Evolutionary conservation across 2,113 vertebrate genomes (phyloP).

Genomic region (Amblyornis subalaris): DNA sequence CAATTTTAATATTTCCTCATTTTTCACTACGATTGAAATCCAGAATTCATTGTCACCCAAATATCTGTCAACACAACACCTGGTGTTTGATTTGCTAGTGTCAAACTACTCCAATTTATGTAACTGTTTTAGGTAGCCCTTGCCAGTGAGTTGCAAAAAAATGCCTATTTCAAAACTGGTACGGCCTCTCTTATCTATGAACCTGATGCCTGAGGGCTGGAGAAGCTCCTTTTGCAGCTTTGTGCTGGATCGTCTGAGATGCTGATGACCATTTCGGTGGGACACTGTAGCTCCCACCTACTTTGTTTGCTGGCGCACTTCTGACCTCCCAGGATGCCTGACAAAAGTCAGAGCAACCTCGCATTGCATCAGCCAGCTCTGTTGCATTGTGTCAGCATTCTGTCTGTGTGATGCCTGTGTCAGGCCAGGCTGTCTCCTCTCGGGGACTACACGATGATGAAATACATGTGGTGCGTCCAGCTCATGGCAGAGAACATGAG

Average conservation of each 20-base stretch:
- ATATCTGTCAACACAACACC: background rate
- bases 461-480: background rate
- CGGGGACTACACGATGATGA: background rate
- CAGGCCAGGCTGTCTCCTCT: background rate
- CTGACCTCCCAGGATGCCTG: background rate
- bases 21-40: background rate
- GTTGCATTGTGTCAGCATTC: background rate
- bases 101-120: background rate
- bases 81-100: background rate
- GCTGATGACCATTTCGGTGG: background rate
- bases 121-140: background rate
- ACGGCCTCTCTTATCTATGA: background rate
- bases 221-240: background rate
- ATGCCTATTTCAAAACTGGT: background rate
- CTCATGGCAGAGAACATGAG: background rate
- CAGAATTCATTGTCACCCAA: background rate
- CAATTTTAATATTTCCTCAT: background rate
- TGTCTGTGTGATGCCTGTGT: background rate
- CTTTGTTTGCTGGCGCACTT: background rate
- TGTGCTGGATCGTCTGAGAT: background rate
- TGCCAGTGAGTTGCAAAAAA: background rate
- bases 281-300: fast-evolving
- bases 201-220: background rate
- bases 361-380: background rate
- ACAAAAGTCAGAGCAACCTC: background rate